phyloP scores from a whole-genome alignment of 2,888 invertebrate species.

The Stenchaetothrips biformis region DNA sequence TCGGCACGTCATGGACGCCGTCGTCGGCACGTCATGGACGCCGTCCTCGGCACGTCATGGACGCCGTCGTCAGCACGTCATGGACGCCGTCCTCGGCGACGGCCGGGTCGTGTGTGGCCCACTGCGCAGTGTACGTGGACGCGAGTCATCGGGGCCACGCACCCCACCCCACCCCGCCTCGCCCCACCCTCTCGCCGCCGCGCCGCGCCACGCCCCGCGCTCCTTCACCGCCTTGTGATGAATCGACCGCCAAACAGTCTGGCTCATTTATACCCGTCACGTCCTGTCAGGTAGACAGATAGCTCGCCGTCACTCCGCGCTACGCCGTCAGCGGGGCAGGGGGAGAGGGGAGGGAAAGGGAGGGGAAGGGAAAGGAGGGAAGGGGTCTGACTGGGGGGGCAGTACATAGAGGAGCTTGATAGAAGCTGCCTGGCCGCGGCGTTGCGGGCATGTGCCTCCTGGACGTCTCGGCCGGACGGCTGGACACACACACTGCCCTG shows the following conservation, averaged over 20 bases:
- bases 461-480: not conserved
- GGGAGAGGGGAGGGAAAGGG: not conserved
- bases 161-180: not conserved
- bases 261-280: constrained; percentile 23
- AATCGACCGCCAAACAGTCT: constrained; percentile 24
- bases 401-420: not conserved
- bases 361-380: not conserved
- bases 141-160: constrained; percentile 21
- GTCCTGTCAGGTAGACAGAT: constrained; percentile 24
- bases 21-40: no score
- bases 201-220: not conserved
- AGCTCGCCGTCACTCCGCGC: constrained; percentile 11
- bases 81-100: not conserved
- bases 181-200: not conserved
- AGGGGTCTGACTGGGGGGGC: not conserved
- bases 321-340: not conserved
- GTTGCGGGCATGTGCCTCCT: no score
- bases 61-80: no score
- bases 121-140: not conserved
- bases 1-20: no score
- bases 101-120: not conserved
- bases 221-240: constrained; percentile 4
- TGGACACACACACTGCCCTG: not conserved
- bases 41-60: no score
- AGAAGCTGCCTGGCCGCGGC: not conserved